Base-by-base conservation (phyloP, 2,113 vertebrate species). In the Coracopsis vasa region DNA sequence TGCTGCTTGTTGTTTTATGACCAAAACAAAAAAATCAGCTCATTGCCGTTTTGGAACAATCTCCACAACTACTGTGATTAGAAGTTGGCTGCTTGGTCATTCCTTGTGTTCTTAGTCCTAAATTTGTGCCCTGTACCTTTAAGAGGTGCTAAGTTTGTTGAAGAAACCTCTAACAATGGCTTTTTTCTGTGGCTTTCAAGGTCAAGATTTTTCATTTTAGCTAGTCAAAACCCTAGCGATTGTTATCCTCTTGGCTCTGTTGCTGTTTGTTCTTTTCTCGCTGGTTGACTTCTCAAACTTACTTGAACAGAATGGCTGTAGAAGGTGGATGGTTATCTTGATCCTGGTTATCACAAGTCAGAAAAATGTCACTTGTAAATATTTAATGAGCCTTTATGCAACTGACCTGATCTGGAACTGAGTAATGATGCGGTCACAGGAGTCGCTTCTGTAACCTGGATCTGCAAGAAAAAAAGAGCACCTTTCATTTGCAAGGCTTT, bases 381-480 rank as follows among this genome's bases (percentile, higher is more conserved):
- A 85, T 97, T 97, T 95, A 95, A 95, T 95, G 92, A 95, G 80
- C 62, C 87, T 94, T 94, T 95, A 90, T 96, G 95, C 87, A 95
- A 66, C 74, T 65, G 90, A 95, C 81, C 91, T 16, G 66, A 80
- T 88, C 7, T 0, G 85, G 81, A 82, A 75, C 70, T 58, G 58
- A 72, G 66, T 41, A 90, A 85, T 2, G 39, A 85, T 78, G 66
- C 3, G 0, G 62, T 65, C 2, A 12, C 41, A 65, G 62, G 58
- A 91, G 74, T 3, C 0, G 41, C 48, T 96, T 85, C 56, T 50
- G 65, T 79, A 85, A 93, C 85, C 66, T 3, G 17, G 89, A 93
- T 95, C 90, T 91, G 58, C 66, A 65, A 44, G 48, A 39, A 47
- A 65, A 62, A 31, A 54, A 29, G 41, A 67, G 33, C 51, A 54